A percentile compares a stretch with the other conserved stretches of the same genome.
These are phyloP conservation scores for Sycophila sp. DNA, from an alignment of 1,140 invertebrate genomes.

Conservation along the genomic window DNA sequence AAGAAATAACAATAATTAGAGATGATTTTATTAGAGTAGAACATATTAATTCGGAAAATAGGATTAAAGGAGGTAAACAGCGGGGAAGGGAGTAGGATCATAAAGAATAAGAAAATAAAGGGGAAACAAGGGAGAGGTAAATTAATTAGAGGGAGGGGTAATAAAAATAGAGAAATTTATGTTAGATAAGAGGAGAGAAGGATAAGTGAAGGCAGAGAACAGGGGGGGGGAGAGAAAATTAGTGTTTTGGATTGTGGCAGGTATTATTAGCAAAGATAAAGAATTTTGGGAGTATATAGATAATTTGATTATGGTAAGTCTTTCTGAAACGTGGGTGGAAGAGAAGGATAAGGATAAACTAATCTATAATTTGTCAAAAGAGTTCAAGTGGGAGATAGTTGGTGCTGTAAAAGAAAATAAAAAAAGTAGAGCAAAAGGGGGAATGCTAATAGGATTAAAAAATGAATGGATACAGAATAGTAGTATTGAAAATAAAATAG, in stretches of 20 bases:
- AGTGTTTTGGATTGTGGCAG: not conserved
- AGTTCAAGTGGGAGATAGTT: conserved; percentile 22
- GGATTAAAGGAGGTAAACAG: not conserved
- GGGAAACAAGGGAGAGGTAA: not conserved
- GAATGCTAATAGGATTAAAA: conserved; percentile 19
- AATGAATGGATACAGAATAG: not conserved
- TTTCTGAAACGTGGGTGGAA: conserved; percentile 26
- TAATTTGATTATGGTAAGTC: not conserved
- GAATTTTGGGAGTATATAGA: not conserved
- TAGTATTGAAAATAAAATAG: not conserved
- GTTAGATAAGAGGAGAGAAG: not conserved
- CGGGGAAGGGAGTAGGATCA: not conserved
- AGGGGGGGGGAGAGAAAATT: not conserved
- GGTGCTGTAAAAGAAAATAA: conserved; percentile 11
- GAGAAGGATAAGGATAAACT: conserved; percentile 10
- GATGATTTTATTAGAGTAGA: not conserved
- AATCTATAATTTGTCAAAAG: conserved; percentile 11
- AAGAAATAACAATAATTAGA: not conserved
- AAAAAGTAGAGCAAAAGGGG: conserved; percentile 30
- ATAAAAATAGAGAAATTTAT: not conserved
- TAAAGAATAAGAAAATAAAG: not conserved
- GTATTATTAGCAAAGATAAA: not conserved
- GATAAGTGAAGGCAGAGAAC: not conserved
- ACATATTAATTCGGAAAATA: too few species aligned
- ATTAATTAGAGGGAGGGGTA: not conserved